Evolutionary conservation across 2,797 vertebrate genomes (phyloP).

Genomic region (Gambelia wislizenii): DNA sequence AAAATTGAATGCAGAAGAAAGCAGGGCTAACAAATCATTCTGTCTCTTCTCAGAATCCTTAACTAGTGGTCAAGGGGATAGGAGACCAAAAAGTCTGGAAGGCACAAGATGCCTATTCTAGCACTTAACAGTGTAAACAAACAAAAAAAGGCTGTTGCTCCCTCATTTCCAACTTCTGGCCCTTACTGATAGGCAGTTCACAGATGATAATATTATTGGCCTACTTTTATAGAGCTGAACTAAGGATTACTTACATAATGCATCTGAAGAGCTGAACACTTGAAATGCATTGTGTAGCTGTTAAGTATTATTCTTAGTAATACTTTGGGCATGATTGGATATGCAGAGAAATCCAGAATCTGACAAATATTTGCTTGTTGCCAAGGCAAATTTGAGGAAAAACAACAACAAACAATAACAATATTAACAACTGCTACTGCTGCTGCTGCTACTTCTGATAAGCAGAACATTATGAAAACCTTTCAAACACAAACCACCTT

Average conservation of each 20-base stretch:
- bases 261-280: background rate
- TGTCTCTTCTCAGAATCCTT: background rate
- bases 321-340: background rate
- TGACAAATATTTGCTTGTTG: background rate
- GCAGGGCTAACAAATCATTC: background rate
- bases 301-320: background rate
- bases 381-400: background rate
- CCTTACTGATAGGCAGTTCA: too few species aligned
- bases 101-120: background rate
- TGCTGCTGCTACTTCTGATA: background rate
- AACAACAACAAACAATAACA: too few species aligned
- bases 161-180: background rate
- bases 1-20: background rate
- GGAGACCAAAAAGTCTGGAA: background rate
- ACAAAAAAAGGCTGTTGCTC: background rate
- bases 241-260: background rate
- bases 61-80: background rate
- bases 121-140: background rate
- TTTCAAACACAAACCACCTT: background rate
- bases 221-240: background rate
- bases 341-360: background rate
- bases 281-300: background rate
- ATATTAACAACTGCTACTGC: background rate
- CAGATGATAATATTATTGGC: background rate
- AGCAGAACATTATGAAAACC: background rate